Evolutionary conservation across 1,140 invertebrate genomes (phyloP).

Genomic region (Apis florea): DNA sequence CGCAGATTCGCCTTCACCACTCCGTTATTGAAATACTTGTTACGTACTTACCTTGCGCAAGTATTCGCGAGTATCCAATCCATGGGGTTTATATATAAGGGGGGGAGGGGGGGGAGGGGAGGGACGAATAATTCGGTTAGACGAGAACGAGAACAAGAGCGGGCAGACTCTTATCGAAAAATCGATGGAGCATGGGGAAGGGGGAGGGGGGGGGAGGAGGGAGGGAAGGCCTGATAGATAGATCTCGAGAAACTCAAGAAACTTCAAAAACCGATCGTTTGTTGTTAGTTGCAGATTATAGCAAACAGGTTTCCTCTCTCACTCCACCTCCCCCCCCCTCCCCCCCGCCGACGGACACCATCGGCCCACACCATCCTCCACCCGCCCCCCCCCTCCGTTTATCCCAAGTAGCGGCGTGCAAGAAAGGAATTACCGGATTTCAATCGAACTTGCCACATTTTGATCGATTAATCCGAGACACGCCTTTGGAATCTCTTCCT

Average conservation of each 20-base stretch:
- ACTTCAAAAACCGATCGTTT: conserved; percentile 39
- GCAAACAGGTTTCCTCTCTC: conserved; percentile 47
- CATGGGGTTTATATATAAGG: not conserved
- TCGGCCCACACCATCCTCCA: not conserved
- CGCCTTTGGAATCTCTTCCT: not conserved
- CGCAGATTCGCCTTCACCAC: conserved; percentile 18
- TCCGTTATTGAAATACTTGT: conserved; percentile 67
- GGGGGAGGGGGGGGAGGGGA: not conserved
- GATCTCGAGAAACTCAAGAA: conserved; percentile 21
- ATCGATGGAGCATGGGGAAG: conserved; percentile 17
- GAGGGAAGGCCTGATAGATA: not conserved
- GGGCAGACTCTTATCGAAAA: conserved; percentile 38
- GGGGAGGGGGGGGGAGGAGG: no score
- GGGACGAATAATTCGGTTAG: conserved; percentile 24
- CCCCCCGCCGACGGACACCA: no score
- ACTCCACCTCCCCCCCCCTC: not conserved
- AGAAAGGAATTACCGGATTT: conserved; percentile 30
- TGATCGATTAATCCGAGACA: conserved; percentile 20
- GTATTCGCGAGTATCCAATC: conserved; percentile 56
- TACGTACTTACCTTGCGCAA: conserved; percentile 56
- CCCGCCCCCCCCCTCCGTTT: not conserved
- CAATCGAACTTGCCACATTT: conserved; percentile 20
- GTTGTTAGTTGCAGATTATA: conserved; percentile 42
- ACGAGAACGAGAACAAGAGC: not conserved
- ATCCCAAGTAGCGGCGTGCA: not conserved